Percentiles rank a stretch among this genome's conserved stretches.
Evolutionary conservation across 2,113 vertebrate species (phyloP).

Genomic region (Rhadina sibilatrix): DNA sequence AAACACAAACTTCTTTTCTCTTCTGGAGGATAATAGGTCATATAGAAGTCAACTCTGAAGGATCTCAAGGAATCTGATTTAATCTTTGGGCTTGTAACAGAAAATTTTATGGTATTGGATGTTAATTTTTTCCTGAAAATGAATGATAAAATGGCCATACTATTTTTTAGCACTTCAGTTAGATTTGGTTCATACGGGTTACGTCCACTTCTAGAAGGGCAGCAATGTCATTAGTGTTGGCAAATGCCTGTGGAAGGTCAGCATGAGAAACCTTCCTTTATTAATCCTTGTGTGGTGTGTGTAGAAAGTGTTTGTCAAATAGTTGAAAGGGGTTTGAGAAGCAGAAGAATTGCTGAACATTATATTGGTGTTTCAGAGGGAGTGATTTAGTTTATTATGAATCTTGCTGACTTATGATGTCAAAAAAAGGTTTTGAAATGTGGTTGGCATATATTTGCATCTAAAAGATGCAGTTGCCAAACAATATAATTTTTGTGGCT

Average conservation of each 20-base stretch:
- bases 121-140: neutral
- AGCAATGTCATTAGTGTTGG: neutral
- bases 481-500: neutral
- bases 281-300: neutral
- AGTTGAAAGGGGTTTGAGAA: neutral
- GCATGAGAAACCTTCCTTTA: neutral
- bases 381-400: neutral
- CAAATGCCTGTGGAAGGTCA: neutral
- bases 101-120: neutral
- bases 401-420: neutral
- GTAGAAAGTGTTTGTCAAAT: neutral
- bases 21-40: neutral
- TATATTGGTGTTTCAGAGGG: neutral
- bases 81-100: neutral
- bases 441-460: neutral
- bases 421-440: neutral
- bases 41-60: neutral
- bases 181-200: neutral
- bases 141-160: neutral
- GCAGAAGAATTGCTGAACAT: neutral
- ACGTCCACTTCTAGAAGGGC: neutral
- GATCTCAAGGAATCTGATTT: neutral
- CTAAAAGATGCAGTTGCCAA: neutral
- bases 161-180: neutral
- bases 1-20: neutral